Percentiles rank a stretch among this genome's conserved stretches.
These are phyloP conservation scores for Leptodactylus fuscus DNA, from an alignment of 2,113 vertebrate genomes.

Conservation along the genomic window DNA sequence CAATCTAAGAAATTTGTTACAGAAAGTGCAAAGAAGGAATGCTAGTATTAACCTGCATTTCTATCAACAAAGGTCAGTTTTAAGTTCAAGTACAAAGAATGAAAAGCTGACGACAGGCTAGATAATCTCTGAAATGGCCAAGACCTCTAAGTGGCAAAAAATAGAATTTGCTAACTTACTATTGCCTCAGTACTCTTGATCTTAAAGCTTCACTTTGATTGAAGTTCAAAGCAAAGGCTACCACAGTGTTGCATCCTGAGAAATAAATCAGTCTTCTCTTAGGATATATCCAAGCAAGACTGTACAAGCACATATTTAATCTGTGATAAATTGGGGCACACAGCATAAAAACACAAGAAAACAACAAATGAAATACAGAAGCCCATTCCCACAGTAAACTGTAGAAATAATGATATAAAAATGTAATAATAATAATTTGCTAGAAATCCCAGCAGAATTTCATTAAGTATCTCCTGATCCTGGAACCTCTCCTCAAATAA, in stretches of 20 bases:
- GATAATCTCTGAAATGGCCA: constrained; percentile 32
- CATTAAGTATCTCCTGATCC: no score
- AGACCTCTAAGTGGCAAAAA: constrained; percentile 31
- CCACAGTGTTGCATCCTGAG: background rate
- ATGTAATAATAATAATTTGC: no score
- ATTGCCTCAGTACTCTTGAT: constrained; percentile 42
- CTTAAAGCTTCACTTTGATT: constrained; percentile 44
- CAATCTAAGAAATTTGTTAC: constrained; percentile 51
- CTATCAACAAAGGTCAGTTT: constrained; percentile 48
- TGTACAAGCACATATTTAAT: constrained; percentile 10
- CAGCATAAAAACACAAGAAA: no score
- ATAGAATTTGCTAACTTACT: constrained; percentile 41
- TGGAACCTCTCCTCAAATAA: no score
- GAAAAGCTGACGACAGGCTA: constrained; percentile 32
- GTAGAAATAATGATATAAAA: no score
- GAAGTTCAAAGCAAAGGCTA: constrained; percentile 48
- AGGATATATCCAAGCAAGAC: background rate
- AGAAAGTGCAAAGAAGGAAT: constrained; percentile 52
- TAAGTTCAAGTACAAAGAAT: constrained; percentile 51
- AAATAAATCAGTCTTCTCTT: background rate
- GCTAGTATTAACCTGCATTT: constrained; percentile 34
- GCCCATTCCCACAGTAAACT: no score
- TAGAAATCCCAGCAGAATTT: no score
- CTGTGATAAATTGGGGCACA: no score
- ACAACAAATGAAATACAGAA: no score